These are phyloP conservation scores for Papilio xuthus DNA, from an alignment of 1,140 invertebrate species.

Conservation along the genomic window DNA sequence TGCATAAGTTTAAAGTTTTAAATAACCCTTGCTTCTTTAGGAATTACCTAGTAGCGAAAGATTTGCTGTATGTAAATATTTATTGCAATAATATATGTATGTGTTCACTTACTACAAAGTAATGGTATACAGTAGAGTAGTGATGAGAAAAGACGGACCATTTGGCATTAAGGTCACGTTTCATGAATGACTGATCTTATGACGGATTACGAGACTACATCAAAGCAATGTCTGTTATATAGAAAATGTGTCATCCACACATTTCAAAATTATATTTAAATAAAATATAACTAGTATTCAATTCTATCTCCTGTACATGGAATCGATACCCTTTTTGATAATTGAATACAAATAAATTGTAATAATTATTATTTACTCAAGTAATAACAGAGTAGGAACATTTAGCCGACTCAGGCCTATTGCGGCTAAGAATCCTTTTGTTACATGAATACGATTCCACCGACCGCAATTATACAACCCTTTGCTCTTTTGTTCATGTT, in stretches of 20 bases:
- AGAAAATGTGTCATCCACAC: neutral
- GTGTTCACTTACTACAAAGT: no score
- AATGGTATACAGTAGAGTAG: conserved; percentile 1
- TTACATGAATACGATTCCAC: conserved; percentile 24
- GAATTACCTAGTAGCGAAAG: neutral
- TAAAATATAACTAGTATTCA: no score
- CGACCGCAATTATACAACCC: conserved; percentile 25
- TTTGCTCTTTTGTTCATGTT: conserved; percentile 22
- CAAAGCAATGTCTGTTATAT: neutral
- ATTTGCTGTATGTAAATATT: neutral
- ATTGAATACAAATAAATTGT: conserved; percentile 7
- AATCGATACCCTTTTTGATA: neutral
- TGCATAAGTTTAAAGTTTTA: neutral
- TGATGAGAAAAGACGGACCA: neutral
- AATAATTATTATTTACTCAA: conserved; percentile 18
- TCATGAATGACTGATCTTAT: conserved; percentile 23
- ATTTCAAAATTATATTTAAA: neutral
- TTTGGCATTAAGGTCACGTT: conserved; percentile 19
- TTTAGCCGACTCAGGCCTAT: neutral
- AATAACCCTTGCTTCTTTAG: neutral
- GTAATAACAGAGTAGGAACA: neutral
- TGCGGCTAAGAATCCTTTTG: conserved; percentile 18
- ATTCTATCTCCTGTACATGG: neutral
- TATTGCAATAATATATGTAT: neutral
- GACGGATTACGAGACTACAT: conserved; percentile 8